Evolutionary conservation across 2,113 vertebrate species (phyloP), one percentile per base, ranked within the genome.

Genomic region (Cochlearius cochlearius): DNA sequence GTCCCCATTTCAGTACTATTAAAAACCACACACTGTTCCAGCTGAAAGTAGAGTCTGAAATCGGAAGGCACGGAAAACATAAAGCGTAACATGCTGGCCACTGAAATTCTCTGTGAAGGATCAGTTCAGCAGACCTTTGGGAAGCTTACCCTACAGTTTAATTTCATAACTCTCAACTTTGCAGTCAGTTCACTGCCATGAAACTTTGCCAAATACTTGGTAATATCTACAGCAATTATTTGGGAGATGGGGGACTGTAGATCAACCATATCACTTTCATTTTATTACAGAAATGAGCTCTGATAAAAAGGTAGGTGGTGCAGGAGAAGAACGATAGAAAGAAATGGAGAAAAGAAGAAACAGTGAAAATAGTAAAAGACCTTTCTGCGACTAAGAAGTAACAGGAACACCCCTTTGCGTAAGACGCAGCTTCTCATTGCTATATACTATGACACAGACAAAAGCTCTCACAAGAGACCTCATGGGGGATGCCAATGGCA

Each of bases 1-100:
- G 58, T 79, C 29, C 63, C 20, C 25, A 53, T 86, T 86, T 89
- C 60, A 63, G 23, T 34, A 39, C 26, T 74, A 59, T 22, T 85
- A 36, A 83, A 86, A 93, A 47, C 22, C 29, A 73, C 2, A 4
- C 6, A 38, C 7, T 74, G 20, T 53, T 88, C 23, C 41, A 86
- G 12, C 8, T 69, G 74, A 80, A 90, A 73, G 22, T 26, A 50
- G 43, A 63, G 43, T 73, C 67, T 64, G 43, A 92, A 92, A 94
- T 0, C n/a, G 30, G 32, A 83, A 83, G 72, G 43, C 12, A 63
- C 16, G 56, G 59, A 89, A 94, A 71, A 71, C 18, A 62, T 23
- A 32, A 34, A 73, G 13, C 0, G 0, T 34, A 77, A 86, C 16
- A 30, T 0, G 1, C 7, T 74, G 41, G 59, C 26, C 15, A 4